phyloP scores from a whole-genome alignment of 2,888 invertebrate genomes.

The Choreutis nemorana region DNA sequence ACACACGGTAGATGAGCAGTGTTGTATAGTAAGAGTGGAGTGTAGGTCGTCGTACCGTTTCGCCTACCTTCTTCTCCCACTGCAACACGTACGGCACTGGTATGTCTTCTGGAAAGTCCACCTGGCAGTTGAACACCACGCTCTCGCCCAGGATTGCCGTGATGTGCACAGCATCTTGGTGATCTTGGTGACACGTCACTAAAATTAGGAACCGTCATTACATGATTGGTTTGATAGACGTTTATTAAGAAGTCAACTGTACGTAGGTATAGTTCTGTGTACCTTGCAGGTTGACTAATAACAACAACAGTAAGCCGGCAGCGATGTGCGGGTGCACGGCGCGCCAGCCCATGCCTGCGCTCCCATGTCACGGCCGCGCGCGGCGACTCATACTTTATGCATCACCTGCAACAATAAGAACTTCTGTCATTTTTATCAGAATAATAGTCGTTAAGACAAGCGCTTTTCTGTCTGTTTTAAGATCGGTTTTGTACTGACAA shows the following conservation, averaged over 20 bases:
- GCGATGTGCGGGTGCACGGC: slow-evolving; percentile 79
- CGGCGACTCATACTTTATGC: slow-evolving; percentile 80
- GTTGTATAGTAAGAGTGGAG: slow-evolving; percentile 65
- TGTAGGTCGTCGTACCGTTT: slow-evolving; percentile 85
- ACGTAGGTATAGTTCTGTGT: slow-evolving; percentile 4
- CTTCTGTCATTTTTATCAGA: no score
- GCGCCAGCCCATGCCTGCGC: slow-evolving; percentile 92
- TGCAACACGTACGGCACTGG: slow-evolving; percentile 97
- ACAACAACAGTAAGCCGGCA: slow-evolving; percentile 67
- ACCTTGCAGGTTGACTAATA: slow-evolving; percentile 62
- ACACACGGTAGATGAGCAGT: slow-evolving; percentile 63
- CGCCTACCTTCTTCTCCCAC: slow-evolving; percentile 99
- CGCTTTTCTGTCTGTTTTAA: no score
- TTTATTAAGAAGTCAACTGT: no score
- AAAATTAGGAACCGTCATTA: no score
- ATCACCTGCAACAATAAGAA: slow-evolving; percentile 35
- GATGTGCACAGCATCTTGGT: slow-evolving; percentile 94
- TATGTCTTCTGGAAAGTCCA: slow-evolving; percentile 95
- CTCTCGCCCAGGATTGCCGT: slow-evolving; percentile 97
- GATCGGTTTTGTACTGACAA: no score
- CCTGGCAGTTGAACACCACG: slow-evolving; percentile 97
- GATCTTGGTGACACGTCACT: slow-evolving; percentile 83
- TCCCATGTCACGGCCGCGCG: slow-evolving; percentile 80
- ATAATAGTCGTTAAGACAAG: no score
- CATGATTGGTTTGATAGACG: no score